phyloP scores from a whole-genome alignment of 2,888 invertebrate species.

The Morpho helenor region DNA sequence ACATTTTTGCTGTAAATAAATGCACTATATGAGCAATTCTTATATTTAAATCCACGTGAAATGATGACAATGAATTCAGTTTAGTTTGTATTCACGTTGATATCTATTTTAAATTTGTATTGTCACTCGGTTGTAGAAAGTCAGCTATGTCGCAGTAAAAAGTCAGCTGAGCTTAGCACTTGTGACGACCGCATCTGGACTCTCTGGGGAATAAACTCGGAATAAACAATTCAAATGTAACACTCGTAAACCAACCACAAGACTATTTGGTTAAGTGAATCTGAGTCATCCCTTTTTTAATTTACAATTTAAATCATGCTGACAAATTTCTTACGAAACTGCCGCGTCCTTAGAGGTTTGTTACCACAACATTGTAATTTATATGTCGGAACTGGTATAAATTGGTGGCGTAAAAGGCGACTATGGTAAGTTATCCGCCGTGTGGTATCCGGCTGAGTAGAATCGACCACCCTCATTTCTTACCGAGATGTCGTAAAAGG shows the following conservation, averaged over 20 bases:
- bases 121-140: not conserved
- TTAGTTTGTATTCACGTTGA: not conserved
- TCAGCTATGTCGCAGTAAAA: not conserved
- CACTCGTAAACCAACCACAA: conserved; percentile 5
- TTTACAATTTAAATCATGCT: too few relatives aligned
- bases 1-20: too few relatives aligned
- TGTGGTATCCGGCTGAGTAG: too few relatives aligned
- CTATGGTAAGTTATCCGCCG: too few relatives aligned
- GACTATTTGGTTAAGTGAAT: not conserved
- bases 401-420: too few relatives aligned
- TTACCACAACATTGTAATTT: too few relatives aligned
- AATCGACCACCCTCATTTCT: too few relatives aligned
- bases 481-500: too few relatives aligned
- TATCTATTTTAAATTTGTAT: not conserved
- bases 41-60: too few relatives aligned
- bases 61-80: not conserved
- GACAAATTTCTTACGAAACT: too few relatives aligned
- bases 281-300: not conserved
- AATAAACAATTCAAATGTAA: conserved; percentile 16
- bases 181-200: not conserved
- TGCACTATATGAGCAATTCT: too few relatives aligned
- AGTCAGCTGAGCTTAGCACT: not conserved
- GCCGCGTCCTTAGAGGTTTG: too few relatives aligned
- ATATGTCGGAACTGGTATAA: not conserved
- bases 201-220: conserved; percentile 2